Evolutionary conservation across 1,140 invertebrate species (phyloP), one percentile per base, ranked within the genome.

Genomic region (Centruroides vittatus): DNA sequence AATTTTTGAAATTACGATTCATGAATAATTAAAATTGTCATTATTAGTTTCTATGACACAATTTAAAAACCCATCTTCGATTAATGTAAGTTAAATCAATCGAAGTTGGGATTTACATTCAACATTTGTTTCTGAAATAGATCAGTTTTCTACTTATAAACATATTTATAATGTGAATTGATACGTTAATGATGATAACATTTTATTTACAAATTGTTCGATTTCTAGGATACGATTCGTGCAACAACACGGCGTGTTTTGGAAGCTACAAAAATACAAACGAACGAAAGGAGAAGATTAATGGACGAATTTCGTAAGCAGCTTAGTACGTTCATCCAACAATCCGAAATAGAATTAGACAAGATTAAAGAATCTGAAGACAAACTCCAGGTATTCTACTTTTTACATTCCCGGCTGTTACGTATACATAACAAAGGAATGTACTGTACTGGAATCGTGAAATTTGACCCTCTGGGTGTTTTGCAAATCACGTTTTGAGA

Each of bases 281-380:
- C 61, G 10, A 35, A 11, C 50, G 61, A 63, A 59, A 55, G 61
- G n/a, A 56, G 23, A 47, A 51, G 58, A 57, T 12, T 63, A 3
- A 50, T 59, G 23, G 53, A 59, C 41, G 51, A 63, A 3, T 63
- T 59, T 35, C 53, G 59, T 34, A 63, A 56, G 41, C 61, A 63
- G 46, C n/a, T 63, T 11, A 13, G 12, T 36, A 47, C 53, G 35
- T 34, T 63, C 3, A 56, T 63, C 35, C 54, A 51, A 23, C 61
- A 63, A 59, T 13, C 57, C 8, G 61, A 63, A 47, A 35, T 47
- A 23, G 61, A 63, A 47, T 10, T 63, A 3, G 61, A 63, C 36
- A 63, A 59, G 47, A 12, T 56, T 4, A 59, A 57, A 53, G 61
- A 63, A 23, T 48, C 61, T n/a, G 61, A 63, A 47, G 61, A 59